Evolutionary conservation across 2,113 vertebrate genomes (phyloP).

Genomic region (Laticauda laticaudata): DNA sequence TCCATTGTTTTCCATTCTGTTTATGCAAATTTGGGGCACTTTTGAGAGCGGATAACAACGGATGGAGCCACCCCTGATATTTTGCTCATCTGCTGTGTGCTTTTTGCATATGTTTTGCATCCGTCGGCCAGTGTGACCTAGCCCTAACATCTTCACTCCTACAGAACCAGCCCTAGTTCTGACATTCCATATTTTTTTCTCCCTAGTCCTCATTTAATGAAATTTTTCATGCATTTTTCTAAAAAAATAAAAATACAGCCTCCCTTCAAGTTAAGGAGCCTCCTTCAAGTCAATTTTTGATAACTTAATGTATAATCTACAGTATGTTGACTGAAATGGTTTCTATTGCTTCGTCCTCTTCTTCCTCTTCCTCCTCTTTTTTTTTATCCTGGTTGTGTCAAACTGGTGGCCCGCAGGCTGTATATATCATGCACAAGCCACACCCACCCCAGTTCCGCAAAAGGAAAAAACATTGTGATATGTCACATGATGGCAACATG

Average conservation of each 20-base stretch:
- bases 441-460: too few relatives aligned
- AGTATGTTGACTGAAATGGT: background rate
- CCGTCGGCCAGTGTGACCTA: too few relatives aligned
- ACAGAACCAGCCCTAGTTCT: background rate
- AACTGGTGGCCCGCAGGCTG: too few relatives aligned
- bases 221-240: background rate
- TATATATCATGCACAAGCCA: too few relatives aligned
- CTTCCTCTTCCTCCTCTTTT: background rate
- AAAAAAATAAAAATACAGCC: background rate
- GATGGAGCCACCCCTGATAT: too few relatives aligned
- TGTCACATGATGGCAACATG: too few relatives aligned
- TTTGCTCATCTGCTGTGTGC: too few relatives aligned
- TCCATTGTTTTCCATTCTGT: too few relatives aligned
- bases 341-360: background rate
- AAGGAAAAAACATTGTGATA: too few relatives aligned
- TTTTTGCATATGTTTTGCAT: too few relatives aligned
- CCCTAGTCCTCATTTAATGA: background rate
- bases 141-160: background rate
- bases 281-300: background rate
- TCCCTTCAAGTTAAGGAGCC: background rate
- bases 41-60: too few relatives aligned
- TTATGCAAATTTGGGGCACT: too few relatives aligned
- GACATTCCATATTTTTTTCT: background rate
- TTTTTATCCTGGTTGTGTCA: background rate
- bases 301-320: background rate